A percentile compares a stretch with the other conserved stretches of the same genome.
Conservation (phyloP, 1,140 invertebrate genomes). For the Helicorthomorpha holstii region DNA sequence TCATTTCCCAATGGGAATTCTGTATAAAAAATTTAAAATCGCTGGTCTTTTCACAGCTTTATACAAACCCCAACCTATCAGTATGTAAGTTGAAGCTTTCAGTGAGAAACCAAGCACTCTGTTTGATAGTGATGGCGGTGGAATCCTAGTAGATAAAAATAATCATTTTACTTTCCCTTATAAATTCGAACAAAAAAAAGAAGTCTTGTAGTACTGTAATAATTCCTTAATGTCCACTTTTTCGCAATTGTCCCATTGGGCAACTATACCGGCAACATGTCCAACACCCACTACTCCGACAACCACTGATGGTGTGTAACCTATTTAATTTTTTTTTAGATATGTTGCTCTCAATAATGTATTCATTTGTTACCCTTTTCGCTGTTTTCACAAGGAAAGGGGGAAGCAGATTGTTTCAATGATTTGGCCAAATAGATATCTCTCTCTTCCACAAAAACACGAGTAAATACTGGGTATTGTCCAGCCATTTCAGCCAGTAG, state of each 20-base stretch:
- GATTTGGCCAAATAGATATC: constrained; percentile 81
- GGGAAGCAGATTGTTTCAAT: constrained; percentile 50
- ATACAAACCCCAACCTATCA: constrained; percentile 32
- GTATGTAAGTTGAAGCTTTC: constrained; percentile 26
- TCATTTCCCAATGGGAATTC: no score
- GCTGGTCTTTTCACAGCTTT: constrained; percentile 8
- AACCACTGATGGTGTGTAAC: constrained; percentile 32
- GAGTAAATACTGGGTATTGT: constrained; percentile 73
- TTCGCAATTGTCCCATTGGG: constrained; percentile 60
- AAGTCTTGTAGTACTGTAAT: no score
- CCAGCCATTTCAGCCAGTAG: constrained; percentile 77
- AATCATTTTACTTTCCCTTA: no score
- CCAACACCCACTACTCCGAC: constrained; percentile 95
- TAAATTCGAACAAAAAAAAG: no score
- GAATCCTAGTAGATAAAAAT: constrained; percentile 25
- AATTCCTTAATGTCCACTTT: constrained; percentile 29
- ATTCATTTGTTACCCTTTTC: not conserved
- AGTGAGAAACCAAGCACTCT: constrained; percentile 28
- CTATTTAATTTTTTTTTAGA: not conserved
- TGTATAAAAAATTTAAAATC: not conserved
- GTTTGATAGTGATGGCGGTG: constrained; percentile 27
- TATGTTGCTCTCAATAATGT: not conserved
- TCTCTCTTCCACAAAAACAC: constrained; percentile 85
- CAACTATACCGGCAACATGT: constrained; percentile 67
- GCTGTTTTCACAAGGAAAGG: not conserved